Base-by-base conservation (phyloP, 35 echinoderm and acorn worm species). In the Holothuria glaberrima region DNA sequence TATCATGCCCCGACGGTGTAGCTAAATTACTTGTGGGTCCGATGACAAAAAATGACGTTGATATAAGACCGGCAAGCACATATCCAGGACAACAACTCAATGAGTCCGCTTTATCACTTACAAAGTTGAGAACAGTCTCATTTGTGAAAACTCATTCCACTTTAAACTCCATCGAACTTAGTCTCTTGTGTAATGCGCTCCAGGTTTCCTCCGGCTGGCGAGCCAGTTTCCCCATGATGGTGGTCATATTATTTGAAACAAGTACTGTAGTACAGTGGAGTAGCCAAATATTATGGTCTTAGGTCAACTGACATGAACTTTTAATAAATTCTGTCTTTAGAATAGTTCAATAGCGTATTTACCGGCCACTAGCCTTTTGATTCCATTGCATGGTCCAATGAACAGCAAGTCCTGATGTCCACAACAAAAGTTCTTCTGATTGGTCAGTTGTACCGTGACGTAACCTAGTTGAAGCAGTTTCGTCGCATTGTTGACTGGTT, bases 31-130 rank as follows among this genome's bases (percentile, higher is more conserved):
- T 4, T 4, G 75, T 21, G 2, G 46, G 4, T 24, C 75, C 75
- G 9, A 35, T 56, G 4, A 79, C 12, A 19, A 79, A 79, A 0
- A 79, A 36, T 3, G 46, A 5, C 10, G 75, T 48, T 9, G 75
- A 21, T 4, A 79, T 0, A n/a, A 20, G 0, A 36, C 75, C 75
- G 12, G 83, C 59, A 6, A 86, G 35, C 5, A 86, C 17, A 25
- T 68, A 68, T 31, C 83, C 83, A 12, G 59, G 7, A 33, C 83
- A 86, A 44, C 59, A 67, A 21, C 83, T 86, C 9, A 86, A 14
- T 3, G 83, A 32, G 12, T 31, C 66, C 6, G 83, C 83, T n/a
- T 67, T 87, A 24, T 86, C 57, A 12, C 5, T 20, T 16, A 66
- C 33, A 41, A 86, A 86, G 29, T 33, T n/a, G 5, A 4, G 7